A percentile compares a stretch with the other conserved stretches of the same genome.
Evolutionary conservation across 2,113 vertebrate genomes (phyloP).

Genomic region (Strigops habroptila): DNA sequence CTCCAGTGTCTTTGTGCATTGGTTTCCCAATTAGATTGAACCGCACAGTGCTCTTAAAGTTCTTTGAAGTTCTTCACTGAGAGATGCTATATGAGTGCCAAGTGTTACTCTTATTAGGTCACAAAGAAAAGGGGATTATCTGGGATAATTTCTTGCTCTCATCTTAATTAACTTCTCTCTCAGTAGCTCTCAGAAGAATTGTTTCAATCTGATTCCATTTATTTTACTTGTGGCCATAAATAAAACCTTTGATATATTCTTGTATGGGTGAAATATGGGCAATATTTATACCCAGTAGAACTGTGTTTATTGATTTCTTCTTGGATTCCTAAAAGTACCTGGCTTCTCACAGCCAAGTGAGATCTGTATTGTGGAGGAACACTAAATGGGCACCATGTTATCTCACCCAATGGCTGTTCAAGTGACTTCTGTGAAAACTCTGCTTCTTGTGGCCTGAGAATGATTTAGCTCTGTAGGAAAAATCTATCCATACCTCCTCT

Average conservation of each 20-base stretch:
- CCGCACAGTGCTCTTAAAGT: neutral
- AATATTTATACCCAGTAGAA: neutral
- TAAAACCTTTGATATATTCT: neutral
- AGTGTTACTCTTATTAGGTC: neutral
- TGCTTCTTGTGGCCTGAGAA: neutral
- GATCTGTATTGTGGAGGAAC: neutral
- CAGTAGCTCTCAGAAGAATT: neutral
- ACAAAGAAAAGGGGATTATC: neutral
- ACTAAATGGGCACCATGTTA: neutral
- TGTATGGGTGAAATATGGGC: neutral
- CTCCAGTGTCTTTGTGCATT: neutral
- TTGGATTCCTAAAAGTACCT: neutral
- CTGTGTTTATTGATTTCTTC: neutral
- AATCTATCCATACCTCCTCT: neutral
- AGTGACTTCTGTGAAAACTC: neutral
- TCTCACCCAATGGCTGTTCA: fast-evolving
- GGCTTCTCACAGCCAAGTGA: neutral
- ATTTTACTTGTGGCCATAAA: neutral
- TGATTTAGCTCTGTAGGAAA: neutral
- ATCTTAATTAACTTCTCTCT: neutral
- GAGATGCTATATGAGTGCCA: neutral
- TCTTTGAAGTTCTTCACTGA: neutral
- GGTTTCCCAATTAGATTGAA: neutral
- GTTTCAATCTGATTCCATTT: neutral
- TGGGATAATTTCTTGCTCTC: neutral